phyloP scores from a whole-genome alignment of 2,113 vertebrate species.

The Campylomormyrus numenius region DNA sequence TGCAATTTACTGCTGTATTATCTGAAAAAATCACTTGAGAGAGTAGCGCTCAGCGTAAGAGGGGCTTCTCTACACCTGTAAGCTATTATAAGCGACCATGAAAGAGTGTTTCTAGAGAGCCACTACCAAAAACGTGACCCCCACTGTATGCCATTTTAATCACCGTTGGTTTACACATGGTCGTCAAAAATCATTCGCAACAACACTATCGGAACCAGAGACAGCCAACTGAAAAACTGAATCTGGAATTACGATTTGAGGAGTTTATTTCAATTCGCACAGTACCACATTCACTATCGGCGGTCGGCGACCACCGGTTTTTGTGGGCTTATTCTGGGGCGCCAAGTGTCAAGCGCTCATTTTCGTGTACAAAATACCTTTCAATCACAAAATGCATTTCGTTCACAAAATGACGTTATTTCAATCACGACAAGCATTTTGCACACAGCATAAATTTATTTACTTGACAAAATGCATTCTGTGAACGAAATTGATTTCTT shows the following conservation, averaged over 20 bases:
- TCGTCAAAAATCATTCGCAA: too few species aligned
- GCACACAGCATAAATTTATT: background rate
- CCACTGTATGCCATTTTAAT: too few species aligned
- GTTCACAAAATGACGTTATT: background rate
- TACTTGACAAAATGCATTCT: background rate
- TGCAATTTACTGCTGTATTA: too few species aligned
- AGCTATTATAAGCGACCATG: background rate
- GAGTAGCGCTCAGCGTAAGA: background rate
- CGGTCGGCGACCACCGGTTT: background rate
- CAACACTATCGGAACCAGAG: too few species aligned
- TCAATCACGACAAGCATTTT: too few species aligned
- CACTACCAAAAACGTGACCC: background rate
- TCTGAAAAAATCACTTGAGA: too few species aligned
- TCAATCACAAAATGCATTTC: background rate
- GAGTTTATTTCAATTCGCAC: too few species aligned
- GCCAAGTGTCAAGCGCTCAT: background rate
- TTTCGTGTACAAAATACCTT: background rate
- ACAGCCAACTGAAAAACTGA: too few species aligned
- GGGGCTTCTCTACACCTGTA: background rate
- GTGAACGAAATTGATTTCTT: background rate
- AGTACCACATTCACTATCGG: too few species aligned
- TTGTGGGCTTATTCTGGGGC: background rate
- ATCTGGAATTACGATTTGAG: too few species aligned
- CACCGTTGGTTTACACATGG: too few species aligned
- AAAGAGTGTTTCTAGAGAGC: background rate